Percentiles rank a stretch among this genome's conserved stretches.
phyloP scores from a whole-genome alignment of 2,113 vertebrate species.

The Zootoca vivipara region DNA sequence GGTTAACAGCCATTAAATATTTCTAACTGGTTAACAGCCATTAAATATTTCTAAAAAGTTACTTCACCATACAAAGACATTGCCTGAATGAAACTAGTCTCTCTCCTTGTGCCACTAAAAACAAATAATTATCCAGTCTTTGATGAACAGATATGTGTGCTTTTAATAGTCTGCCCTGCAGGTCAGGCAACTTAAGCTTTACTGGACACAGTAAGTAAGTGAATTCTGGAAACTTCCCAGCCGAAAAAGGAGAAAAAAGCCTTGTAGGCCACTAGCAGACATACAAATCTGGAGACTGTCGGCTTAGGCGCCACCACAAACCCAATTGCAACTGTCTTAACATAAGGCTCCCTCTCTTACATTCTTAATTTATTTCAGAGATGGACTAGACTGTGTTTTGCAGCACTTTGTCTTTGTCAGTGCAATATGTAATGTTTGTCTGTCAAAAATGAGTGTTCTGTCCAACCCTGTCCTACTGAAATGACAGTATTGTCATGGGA shows the following conservation, averaged over 20 bases:
- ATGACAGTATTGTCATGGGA: slow-evolving; percentile 54
- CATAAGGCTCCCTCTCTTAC: slow-evolving; percentile 22
- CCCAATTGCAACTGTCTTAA: not conserved
- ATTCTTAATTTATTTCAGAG: slow-evolving; percentile 41
- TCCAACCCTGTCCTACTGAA: slow-evolving; percentile 40
- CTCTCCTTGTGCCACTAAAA: not conserved
- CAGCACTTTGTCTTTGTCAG: slow-evolving; percentile 4
- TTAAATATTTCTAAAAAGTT: not conserved
- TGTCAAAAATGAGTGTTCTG: slow-evolving; percentile 45
- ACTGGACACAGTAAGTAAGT: slow-evolving; percentile 3
- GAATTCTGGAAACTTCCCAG: slow-evolving; percentile 5
- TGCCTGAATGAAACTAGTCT: not conserved
- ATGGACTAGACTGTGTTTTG: slow-evolving; percentile 40
- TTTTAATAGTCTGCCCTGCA: slow-evolving; percentile 24
- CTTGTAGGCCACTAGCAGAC: slow-evolving; percentile 28
- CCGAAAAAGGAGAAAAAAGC: not conserved
- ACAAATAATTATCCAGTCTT: not conserved
- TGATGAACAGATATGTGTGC: not conserved
- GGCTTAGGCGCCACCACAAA: not conserved
- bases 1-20: too few relatives aligned
- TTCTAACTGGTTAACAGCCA: not conserved
- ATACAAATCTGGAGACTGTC: slow-evolving; percentile 50
- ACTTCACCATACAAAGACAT: not conserved
- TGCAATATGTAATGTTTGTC: slow-evolving; percentile 10
- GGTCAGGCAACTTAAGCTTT: not conserved